These are phyloP conservation scores for Drosophila imparisetae DNA, from an alignment of 2,888 invertebrate genomes.

Conservation along the genomic window DNA sequence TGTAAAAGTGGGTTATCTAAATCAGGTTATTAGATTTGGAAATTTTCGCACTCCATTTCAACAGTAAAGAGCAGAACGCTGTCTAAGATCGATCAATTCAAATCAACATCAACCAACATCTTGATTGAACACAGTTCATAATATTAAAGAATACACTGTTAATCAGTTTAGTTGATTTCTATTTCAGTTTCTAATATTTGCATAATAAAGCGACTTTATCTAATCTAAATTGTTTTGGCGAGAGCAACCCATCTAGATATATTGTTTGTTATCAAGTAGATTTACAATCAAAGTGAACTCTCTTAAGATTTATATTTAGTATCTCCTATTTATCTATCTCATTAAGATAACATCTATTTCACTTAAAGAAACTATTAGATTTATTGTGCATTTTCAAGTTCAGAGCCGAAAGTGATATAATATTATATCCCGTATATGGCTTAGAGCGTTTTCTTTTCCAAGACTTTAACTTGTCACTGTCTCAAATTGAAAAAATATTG, in stretches of 20 bases:
- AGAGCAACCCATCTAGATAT: background rate
- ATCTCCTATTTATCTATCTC: background rate
- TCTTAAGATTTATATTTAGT: too few species aligned
- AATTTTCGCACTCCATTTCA: background rate
- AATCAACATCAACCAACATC: background rate
- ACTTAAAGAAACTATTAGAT: background rate
- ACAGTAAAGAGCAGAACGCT: background rate
- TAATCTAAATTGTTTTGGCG: background rate
- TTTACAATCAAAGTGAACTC: background rate
- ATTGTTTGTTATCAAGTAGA: background rate
- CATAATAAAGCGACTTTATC: background rate
- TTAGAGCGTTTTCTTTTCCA: background rate
- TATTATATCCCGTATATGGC: background rate
- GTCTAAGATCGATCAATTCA: background rate
- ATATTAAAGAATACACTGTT: background rate
- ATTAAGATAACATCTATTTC: background rate
- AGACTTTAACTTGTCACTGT: background rate
- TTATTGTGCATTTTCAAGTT: background rate
- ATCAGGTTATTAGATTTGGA: constrained; percentile 28
- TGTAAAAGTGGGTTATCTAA: constrained; percentile 41
- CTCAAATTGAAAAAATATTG: background rate
- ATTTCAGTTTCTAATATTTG: background rate
- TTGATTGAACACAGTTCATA: background rate
- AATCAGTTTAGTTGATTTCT: background rate
- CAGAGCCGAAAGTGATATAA: background rate